Evolutionary conservation across 2,113 vertebrate genomes (phyloP).

Genomic region (Athene noctua): DNA sequence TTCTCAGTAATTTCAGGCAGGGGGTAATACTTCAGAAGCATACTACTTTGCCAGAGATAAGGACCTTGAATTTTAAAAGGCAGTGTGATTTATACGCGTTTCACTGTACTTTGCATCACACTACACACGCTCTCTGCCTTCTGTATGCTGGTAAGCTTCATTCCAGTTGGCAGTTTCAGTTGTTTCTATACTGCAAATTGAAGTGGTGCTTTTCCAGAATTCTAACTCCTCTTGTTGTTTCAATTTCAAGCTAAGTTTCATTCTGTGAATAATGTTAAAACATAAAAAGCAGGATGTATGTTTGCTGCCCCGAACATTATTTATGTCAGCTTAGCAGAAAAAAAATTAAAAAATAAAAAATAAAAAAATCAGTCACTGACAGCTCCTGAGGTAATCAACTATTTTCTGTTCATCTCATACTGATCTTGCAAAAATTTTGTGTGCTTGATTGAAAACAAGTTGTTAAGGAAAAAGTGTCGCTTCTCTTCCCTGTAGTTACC

Average conservation of each 20-base stretch:
- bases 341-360: background rate
- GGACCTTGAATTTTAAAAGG: slow-evolving; percentile 13
- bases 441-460: background rate
- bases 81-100: slow-evolving; percentile 6
- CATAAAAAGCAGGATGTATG: background rate
- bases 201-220: slow-evolving; percentile 1
- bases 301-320: slow-evolving; percentile 1
- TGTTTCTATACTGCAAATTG: background rate
- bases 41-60: background rate
- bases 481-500: background rate
- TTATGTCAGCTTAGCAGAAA: background rate
- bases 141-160: background rate
- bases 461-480: background rate
- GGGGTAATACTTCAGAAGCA: background rate
- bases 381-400: background rate
- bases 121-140: background rate
- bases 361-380: background rate
- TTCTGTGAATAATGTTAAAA: background rate
- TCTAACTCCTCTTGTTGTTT: background rate
- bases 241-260: slow-evolving; percentile 20
- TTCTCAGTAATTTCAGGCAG: background rate
- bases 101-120: background rate
- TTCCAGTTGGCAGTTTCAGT: background rate
- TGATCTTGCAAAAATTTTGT: background rate
- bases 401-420: slow-evolving; percentile 24